Conservation (phyloP, 2,797 vertebrate genomes). For the Myripristis jacobus region DNA sequence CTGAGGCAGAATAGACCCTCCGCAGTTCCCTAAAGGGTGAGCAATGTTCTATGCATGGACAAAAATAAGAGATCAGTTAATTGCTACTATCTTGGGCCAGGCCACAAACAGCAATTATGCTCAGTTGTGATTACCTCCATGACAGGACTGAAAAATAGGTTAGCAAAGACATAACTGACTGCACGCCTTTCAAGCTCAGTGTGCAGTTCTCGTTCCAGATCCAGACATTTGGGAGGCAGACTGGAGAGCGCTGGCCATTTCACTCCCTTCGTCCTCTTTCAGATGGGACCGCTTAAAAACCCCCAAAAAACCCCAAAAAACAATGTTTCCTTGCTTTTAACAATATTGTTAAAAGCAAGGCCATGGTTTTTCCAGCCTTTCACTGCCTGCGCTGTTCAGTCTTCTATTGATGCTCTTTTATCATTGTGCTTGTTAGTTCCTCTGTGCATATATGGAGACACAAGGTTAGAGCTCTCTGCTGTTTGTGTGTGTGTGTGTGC, state of each 20-base stretch:
- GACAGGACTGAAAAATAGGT: neutral
- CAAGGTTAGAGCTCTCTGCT: conserved; percentile 25
- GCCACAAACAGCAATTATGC: neutral
- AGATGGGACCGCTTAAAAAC: conserved; percentile 18
- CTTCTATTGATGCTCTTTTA: conserved; percentile 51
- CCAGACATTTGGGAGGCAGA: conserved; percentile 1
- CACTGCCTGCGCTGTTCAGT: conserved; percentile 15
- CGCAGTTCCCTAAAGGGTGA: neutral
- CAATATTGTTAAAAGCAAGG: conserved; percentile 1
- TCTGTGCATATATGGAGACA: conserved; percentile 27
- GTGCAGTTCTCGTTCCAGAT: neutral
- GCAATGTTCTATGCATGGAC: neutral
- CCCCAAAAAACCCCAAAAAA: no score
- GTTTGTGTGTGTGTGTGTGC: conserved; percentile 17
- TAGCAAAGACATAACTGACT: neutral
- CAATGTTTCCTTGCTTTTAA: conserved; percentile 9
- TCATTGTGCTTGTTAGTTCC: conserved; percentile 42
- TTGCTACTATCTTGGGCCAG: neutral
- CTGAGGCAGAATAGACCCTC: no score
- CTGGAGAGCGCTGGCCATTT: conserved; percentile 3
- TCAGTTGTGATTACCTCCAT: neutral
- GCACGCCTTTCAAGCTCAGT: neutral
- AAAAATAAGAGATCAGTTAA: neutral
- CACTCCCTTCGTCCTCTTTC: neutral
- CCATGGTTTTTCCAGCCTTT: neutral